Percentiles rank a stretch among this genome's conserved stretches.
Evolutionary conservation across 1,140 invertebrate genomes (phyloP).

Genomic region (Lordiphosa mommai): DNA sequence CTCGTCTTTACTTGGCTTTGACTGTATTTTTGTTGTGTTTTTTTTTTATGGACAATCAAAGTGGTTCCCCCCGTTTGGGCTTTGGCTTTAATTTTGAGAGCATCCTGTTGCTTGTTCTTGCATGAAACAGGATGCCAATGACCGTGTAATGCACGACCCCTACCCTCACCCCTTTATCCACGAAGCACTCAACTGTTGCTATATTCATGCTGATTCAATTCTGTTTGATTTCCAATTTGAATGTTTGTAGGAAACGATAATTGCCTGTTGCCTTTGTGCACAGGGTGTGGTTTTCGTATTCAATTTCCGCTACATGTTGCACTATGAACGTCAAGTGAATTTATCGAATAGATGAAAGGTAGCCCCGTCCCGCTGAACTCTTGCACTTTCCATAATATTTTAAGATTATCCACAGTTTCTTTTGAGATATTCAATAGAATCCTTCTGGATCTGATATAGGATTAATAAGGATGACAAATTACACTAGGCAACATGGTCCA

Average conservation of each 20-base stretch:
- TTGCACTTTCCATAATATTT: too few relatives aligned
- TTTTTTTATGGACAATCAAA: constrained; percentile 45
- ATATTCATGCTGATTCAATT: constrained; percentile 1
- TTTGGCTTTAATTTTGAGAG: constrained; percentile 45
- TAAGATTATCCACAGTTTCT: too few relatives aligned
- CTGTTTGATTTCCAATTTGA: constrained; percentile 58
- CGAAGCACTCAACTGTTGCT: constrained; percentile 42
- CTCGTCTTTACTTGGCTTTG: constrained; percentile 41
- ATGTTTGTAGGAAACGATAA: constrained; percentile 40
- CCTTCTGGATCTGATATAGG: too few relatives aligned
- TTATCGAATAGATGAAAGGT: too few relatives aligned
- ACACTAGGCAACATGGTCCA: too few relatives aligned
- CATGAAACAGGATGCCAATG: constrained; percentile 76
- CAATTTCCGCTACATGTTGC: constrained; percentile 24
- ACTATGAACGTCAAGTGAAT: too few relatives aligned
- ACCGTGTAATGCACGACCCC: constrained; percentile 58
- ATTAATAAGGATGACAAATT: too few relatives aligned
- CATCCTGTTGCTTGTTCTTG: constrained; percentile 75
- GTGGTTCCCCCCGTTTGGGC: constrained; percentile 21
- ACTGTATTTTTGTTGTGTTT: background rate
- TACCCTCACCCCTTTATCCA: constrained; percentile 17
- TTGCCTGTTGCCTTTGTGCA: constrained; percentile 25
- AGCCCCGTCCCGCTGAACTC: too few relatives aligned
- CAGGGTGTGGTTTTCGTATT: constrained; percentile 11
- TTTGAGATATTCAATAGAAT: too few relatives aligned